Evolutionary conservation across 2,113 vertebrate species (phyloP), one percentile per base, ranked within the genome.

Genomic region (Carettochelys insculpta): DNA sequence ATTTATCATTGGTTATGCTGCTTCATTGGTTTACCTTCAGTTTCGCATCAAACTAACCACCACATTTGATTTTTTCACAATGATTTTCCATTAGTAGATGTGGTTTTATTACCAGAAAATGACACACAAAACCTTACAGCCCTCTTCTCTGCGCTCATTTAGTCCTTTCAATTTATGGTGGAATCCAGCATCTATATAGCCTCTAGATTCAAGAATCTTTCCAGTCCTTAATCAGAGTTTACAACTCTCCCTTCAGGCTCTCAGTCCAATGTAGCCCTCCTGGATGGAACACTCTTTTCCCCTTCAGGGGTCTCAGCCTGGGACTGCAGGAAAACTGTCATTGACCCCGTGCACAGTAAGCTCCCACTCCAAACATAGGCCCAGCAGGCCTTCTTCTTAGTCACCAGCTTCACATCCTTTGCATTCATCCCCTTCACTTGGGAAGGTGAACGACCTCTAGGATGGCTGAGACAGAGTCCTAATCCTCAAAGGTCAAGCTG

Each of bases 331-430:
- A 75, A 22, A 43, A 1, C 77, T 84, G 50, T 4, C 1, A 5
- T 11, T 51, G 29, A 16, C 13, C 20, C 20, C 38, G 8, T 65
- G 54, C 41, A 24, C 31, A 31, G 50, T 29, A 73, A 43, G 1
- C 53, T 88, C 12, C 12, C 56, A 11, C 73, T 76, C 24, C 38
- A 38, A 11, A 38, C 8, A 48, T 22, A 38, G 38, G 54, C 76
- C n/a, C 0, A 0, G 24, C 12, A 77, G 8, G 50, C 2, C 16
- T 86, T 83, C 5, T n/a, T 92, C 25, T 43, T 77, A 87, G 82
- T 5, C 0, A 0, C 47, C 53, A 48, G 52, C 53, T 48, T 5
- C 14, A 1, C 47, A 47, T 31, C 0, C 34, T 47, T 73, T 65
- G 61, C 61, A 10, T 65, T 38, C 1, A 2, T 41, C 80, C 93